Conservation (phyloP, 2,797 vertebrate genomes). For the Artibeus jamaicensis region DNA sequence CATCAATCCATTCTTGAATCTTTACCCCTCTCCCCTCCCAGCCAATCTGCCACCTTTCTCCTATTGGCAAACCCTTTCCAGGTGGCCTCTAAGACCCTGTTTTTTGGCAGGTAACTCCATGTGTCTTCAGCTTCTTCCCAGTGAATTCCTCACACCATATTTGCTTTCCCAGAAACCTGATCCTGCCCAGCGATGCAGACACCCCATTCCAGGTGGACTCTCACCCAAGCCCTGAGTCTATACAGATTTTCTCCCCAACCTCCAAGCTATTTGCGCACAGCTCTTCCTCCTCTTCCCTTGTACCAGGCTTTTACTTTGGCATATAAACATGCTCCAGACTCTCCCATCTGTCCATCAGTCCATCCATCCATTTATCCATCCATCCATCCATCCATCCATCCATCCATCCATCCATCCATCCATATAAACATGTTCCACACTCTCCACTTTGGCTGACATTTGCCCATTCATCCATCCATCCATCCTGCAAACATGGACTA, state of each 20-base stretch:
- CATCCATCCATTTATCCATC: neutral
- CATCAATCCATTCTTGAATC: neutral
- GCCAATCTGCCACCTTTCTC: neutral
- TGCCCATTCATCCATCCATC: neutral
- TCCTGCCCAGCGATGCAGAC: neutral
- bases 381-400: neutral
- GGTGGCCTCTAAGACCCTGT: neutral
- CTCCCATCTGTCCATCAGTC: neutral
- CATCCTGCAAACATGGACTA: neutral
- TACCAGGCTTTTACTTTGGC: neutral
- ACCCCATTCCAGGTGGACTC: neutral
- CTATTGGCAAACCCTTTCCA: neutral
- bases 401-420: neutral
- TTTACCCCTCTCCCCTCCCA: neutral
- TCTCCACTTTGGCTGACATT: neutral
- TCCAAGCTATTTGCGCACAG: neutral
- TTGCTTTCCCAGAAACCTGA: neutral
- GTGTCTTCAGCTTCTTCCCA: neutral
- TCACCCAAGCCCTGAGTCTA: neutral
- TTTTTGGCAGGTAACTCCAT: neutral
- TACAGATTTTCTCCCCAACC: neutral
- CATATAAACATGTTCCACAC: neutral
- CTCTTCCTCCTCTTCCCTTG: neutral
- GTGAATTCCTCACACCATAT: neutral
- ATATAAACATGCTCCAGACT: neutral